Percentiles rank a stretch among this genome's conserved stretches.
Evolutionary conservation across 2,888 invertebrate species (phyloP).

Genomic region (Ormyrus nitidulus): DNA sequence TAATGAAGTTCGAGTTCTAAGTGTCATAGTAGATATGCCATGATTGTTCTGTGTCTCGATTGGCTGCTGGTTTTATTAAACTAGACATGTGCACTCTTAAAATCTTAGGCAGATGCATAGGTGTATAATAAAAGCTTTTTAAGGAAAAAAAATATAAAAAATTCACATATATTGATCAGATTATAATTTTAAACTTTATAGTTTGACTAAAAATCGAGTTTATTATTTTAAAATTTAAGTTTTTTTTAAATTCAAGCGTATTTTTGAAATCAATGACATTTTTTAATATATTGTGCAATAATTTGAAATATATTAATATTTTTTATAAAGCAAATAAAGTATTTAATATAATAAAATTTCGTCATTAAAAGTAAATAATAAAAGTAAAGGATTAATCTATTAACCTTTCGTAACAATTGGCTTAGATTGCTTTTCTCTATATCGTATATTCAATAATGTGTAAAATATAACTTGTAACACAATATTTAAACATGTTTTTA

Average conservation of each 20-base stretch:
- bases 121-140: constrained; percentile 37
- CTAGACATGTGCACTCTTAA: constrained; percentile 47
- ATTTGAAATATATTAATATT: neutral
- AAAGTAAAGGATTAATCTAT: too few relatives aligned
- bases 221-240: too few relatives aligned
- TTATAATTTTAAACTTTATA: too few relatives aligned
- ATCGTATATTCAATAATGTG: constrained; percentile 28
- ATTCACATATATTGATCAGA: constrained; percentile 9
- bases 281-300: neutral
- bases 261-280: neutral
- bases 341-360: neutral
- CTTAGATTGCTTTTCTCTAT: constrained; percentile 36
- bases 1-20: constrained; percentile 54
- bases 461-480: constrained; percentile 9
- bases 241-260: too few relatives aligned
- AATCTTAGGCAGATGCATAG: constrained; percentile 44
- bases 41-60: constrained; percentile 53
- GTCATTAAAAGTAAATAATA: neutral
- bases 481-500: constrained; percentile 39
- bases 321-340: neutral
- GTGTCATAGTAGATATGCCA: constrained; percentile 59
- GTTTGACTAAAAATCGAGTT: too few relatives aligned
- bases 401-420: neutral
- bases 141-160: neutral
- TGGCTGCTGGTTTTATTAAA: constrained; percentile 39